Evolutionary conservation across 2,797 vertebrate genomes (phyloP), one percentile per base, ranked within the genome.

Genomic region (Forpus xanthops): DNA sequence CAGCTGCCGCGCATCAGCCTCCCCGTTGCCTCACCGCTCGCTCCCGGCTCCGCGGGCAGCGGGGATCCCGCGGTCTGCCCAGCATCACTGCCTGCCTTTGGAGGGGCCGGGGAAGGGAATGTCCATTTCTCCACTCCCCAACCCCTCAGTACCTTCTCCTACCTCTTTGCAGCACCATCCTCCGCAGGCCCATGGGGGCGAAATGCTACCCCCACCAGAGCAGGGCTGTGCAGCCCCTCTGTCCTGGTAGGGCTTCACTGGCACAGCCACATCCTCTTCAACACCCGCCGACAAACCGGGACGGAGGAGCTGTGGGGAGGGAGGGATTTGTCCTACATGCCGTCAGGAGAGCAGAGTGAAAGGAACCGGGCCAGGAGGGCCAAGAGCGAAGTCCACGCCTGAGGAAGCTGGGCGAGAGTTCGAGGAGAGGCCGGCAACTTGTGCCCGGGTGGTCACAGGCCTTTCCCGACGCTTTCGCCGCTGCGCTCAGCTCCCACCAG

Each of bases 331-430:
- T 27, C 18, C 44, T 8, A 28, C 7, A 5, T 33, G 70, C 52
- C 23, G 52, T 41, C 33, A 6, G 56, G 16, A 45, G 56, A 41
- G 19, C 16, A 50, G 45, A 55, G 24, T 6, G 47, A 58, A 83
- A 62, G 37, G 42, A 93, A 75, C n/a, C 8, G 23, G 7, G 68
- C 12, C 41, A 56, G 52, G 35, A 72, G 39, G 73, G n/a, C 31
- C 2, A 9, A 62, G 89, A 70, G 37, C 31, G 11, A 95, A 96
- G 91, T 93, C 78, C 89, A 68, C 45, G 66, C 55, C n/a, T n/a
- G 31, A 44, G 28, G 60, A 61, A 90, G 58, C 65, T 49, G 73
- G 61, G 49, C 24, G 20, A 76, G 30, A 60, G 89, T 47, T 78
- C 15, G 18, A 49, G 49, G 53, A 71, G 73, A 92, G 58, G 89